Percentiles rank a stretch among this genome's conserved stretches.
Conservation (phyloP, 2,888 invertebrate genomes). For the Drosophila trichaetosa region DNA sequence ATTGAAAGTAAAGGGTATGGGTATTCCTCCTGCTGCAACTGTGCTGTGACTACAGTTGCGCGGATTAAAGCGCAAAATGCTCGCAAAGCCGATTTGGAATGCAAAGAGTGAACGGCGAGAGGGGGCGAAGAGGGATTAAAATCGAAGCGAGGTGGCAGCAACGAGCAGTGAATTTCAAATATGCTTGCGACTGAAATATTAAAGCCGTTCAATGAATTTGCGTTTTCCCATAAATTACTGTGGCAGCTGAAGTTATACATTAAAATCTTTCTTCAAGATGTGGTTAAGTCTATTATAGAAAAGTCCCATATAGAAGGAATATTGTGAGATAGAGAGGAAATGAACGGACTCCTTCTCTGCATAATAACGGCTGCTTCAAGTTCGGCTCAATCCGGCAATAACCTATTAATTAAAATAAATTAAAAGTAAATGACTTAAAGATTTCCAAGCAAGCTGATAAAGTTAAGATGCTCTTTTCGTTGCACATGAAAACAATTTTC, state of each 20-base stretch:
- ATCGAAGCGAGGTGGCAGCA: constrained; percentile 4
- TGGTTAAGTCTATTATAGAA: no score
- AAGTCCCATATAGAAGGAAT: neutral
- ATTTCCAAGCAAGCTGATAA: neutral
- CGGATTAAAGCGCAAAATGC: constrained; percentile 72
- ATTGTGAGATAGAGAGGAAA: neutral
- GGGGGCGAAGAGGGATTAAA: constrained; percentile 39
- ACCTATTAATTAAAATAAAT: neutral
- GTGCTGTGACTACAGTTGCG: constrained; percentile 73
- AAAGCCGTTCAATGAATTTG: neutral
- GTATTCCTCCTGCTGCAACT: neutral
- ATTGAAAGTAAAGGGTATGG: neutral
- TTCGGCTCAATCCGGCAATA: no score
- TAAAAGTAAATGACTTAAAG: neutral
- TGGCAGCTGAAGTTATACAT: neutral
- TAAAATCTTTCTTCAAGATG: neutral
- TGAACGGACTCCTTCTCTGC: neutral
- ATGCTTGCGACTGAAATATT: constrained; percentile 22
- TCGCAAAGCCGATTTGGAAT: constrained; percentile 62
- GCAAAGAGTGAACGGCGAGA: constrained; percentile 38
- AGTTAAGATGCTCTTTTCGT: constrained; percentile 31
- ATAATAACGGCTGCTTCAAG: no score
- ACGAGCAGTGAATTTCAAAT: constrained; percentile 20
- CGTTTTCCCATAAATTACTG: neutral
- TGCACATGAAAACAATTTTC: constrained; percentile 56